phyloP scores from a whole-genome alignment of 1,140 invertebrate genomes.

The Apocrypta bakeri region DNA sequence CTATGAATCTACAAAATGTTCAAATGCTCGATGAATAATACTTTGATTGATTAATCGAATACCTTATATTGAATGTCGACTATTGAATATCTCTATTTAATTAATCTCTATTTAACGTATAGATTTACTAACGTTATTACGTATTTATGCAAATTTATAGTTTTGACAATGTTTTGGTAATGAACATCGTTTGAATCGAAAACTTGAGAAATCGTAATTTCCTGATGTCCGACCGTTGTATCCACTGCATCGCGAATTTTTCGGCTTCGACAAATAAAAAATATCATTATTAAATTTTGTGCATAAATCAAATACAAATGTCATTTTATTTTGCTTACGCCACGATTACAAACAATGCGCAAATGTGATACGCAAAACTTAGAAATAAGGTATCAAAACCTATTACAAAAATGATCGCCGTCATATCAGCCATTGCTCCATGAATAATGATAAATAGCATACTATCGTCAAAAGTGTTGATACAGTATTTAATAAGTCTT shows the following conservation, averaged over 20 bases:
- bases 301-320: not conserved
- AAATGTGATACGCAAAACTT: conserved; percentile 18
- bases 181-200: not conserved
- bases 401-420: conserved; percentile 24
- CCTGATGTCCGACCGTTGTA: not conserved
- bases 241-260: not conserved
- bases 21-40: not conserved
- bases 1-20: conserved; percentile 12
- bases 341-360: conserved; percentile 34
- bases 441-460: conserved; percentile 30
- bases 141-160: conserved; percentile 16
- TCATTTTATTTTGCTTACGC: conserved; percentile 15
- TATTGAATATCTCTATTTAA: no score
- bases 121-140: conserved; percentile 19
- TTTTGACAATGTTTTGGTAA: not conserved
- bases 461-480: conserved; percentile 12
- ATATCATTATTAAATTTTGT: not conserved
- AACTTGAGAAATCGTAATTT: not conserved
- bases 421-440: not conserved
- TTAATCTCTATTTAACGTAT: not conserved
- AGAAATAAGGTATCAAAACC: conserved; percentile 34
- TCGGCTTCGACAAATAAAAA: not conserved
- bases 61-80: no score
- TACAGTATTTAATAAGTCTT: conserved; percentile 6
- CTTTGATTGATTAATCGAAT: no score